phyloP scores from a whole-genome alignment of 1,140 invertebrate species.

The Rhyacophila brunnea region DNA sequence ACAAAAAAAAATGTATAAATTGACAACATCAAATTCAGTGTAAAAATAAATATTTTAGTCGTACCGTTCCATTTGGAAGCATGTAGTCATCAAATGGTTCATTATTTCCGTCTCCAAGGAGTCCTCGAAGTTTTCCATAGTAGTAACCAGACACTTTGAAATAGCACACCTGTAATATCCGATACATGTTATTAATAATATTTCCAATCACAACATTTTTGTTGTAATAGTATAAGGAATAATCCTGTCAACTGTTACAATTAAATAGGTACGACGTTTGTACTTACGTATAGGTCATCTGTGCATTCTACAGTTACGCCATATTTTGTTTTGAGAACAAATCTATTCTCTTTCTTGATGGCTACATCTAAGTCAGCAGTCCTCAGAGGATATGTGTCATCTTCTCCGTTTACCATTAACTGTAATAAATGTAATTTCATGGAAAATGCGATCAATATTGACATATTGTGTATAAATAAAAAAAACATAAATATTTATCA shows the following conservation, averaged over 20 bases:
- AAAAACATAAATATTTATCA: no score
- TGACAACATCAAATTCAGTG: no score
- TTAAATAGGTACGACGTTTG: no score
- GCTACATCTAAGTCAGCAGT: constrained; percentile 40
- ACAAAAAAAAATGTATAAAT: no score
- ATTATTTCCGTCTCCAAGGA: constrained; percentile 85
- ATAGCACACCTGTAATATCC: constrained; percentile 62
- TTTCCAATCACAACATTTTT: no score
- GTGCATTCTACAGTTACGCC: constrained; percentile 42
- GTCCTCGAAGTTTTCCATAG: constrained; percentile 76
- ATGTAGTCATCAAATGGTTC: constrained; percentile 82
- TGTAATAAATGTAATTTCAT: no score
- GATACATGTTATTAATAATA: no score
- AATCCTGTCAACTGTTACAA: no score
- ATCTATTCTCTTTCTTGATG: constrained; percentile 44
- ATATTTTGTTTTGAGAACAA: constrained; percentile 42
- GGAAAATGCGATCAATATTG: no score
- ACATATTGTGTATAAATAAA: no score
- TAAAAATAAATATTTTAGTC: background rate
- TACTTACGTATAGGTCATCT: constrained; percentile 34
- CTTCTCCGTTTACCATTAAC: constrained; percentile 44
- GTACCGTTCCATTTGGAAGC: constrained; percentile 69
- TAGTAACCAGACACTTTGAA: constrained; percentile 74
- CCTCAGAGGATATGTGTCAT: constrained; percentile 49
- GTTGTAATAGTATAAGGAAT: no score